Evolutionary conservation across 2,888 invertebrate genomes (phyloP).

Genomic region (Pterostichus madidus): DNA sequence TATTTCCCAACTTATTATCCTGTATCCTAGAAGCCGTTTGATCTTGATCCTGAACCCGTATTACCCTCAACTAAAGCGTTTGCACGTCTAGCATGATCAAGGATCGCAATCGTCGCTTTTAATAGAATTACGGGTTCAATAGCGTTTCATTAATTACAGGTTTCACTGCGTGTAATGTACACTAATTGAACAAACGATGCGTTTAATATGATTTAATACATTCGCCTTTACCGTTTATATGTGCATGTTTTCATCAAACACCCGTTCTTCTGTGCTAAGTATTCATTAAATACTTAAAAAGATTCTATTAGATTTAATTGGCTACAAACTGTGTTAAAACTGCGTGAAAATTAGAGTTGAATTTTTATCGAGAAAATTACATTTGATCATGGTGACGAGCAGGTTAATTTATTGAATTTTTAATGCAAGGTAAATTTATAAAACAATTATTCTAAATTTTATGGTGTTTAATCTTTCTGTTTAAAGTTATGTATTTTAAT

Average conservation of each 20-base stretch:
- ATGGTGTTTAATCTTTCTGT: too few species aligned
- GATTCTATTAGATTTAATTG: constrained; percentile 45
- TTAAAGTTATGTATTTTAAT: too few species aligned
- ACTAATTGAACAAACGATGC: constrained; percentile 52
- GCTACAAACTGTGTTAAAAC: constrained; percentile 31
- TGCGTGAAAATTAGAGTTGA: constrained; percentile 20
- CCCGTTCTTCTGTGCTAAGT: background rate
- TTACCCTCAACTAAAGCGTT: background rate
- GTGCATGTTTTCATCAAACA: background rate
- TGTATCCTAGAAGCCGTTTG: constrained; percentile 13
- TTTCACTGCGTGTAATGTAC: constrained; percentile 47
- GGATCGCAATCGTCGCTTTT: constrained; percentile 12
- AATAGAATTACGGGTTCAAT: constrained; percentile 46
- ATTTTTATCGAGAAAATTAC: constrained; percentile 23
- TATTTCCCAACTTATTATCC: constrained; percentile 1
- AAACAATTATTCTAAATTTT: too few species aligned
- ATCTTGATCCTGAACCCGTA: constrained; percentile 3
- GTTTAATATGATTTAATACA: constrained; percentile 44
- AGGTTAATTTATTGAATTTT: too few species aligned
- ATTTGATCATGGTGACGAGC: background rate
- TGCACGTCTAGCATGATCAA: constrained; percentile 24
- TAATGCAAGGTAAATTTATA: too few species aligned
- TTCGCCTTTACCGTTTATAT: constrained; percentile 21
- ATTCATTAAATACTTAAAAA: constrained; percentile 40
- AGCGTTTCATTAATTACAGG: constrained; percentile 51